Percentiles rank a stretch among this genome's conserved stretches.
phyloP scores from a whole-genome alignment of 1,140 invertebrate genomes.

The Notospermus geniculatus region DNA sequence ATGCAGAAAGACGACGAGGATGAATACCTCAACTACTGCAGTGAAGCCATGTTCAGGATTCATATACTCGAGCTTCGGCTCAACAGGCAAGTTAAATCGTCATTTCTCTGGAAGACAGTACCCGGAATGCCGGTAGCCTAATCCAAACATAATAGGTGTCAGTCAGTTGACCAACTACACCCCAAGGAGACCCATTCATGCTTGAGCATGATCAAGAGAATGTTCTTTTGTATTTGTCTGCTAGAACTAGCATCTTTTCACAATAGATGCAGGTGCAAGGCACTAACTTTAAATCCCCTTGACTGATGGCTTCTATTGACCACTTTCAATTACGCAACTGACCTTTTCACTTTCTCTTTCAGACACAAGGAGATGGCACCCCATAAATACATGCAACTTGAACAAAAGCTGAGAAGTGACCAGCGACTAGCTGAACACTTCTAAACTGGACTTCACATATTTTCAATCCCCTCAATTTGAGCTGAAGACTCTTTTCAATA shows the following conservation, averaged over 20 bases:
- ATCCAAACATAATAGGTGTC: no score
- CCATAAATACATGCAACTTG: constrained; percentile 53
- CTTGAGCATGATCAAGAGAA: not conserved
- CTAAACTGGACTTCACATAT: no score
- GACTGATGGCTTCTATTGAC: not conserved
- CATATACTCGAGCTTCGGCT: constrained; percentile 54
- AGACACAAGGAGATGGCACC: constrained; percentile 57
- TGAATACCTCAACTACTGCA: constrained; percentile 56
- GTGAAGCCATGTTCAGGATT: constrained; percentile 56
- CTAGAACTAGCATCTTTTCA: no score
- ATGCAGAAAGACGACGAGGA: constrained; percentile 57
- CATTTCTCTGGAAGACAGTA: not conserved
- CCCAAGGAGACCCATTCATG: no score
- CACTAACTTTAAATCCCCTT: no score
- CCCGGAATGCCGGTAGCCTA: no score
- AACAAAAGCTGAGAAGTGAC: constrained; percentile 50
- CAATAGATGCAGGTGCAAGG: no score
- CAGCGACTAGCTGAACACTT: constrained; percentile 50
- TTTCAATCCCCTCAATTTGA: no score
- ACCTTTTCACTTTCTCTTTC: constrained; percentile 21
- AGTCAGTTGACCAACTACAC: no score
- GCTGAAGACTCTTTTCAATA: no score
- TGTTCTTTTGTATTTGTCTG: no score
- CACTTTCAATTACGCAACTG: not conserved
- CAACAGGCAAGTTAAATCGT: constrained; percentile 47